phyloP scores from a whole-genome alignment of 2,797 vertebrate species.

The Esox masquinongy region DNA sequence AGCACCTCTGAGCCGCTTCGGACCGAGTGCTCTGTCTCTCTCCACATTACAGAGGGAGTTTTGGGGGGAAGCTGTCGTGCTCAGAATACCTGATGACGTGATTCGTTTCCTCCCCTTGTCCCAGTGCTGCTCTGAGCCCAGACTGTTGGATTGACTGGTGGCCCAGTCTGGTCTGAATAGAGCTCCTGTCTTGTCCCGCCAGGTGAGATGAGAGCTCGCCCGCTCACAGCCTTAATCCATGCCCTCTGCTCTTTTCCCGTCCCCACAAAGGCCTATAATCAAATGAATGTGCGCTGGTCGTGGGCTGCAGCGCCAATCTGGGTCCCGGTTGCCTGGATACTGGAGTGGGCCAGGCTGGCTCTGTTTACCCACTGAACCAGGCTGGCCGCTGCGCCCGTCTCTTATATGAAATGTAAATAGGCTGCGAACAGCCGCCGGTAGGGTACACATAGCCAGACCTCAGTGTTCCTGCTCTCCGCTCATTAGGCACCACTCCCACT shows the following conservation, averaged over 20 bases:
- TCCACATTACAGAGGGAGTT: slow-evolving; percentile 55
- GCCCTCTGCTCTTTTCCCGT: slow-evolving; percentile 18
- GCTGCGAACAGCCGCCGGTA: slow-evolving; percentile 15
- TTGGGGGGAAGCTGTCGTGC: slow-evolving; percentile 63
- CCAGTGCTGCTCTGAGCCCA: slow-evolving; percentile 13
- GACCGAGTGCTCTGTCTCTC: slow-evolving; percentile 32
- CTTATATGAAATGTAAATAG: slow-evolving; percentile 51
- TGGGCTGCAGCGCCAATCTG: slow-evolving; percentile 71
- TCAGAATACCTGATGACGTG: slow-evolving; percentile 68
- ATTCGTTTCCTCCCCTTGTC: slow-evolving; percentile 70
- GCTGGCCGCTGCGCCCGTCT: slow-evolving; percentile 19
- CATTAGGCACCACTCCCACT: slow-evolving; percentile 15
- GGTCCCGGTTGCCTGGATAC: slow-evolving; percentile 83
- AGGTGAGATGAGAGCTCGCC: not conserved
- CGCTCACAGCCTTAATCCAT: slow-evolving; percentile 27
- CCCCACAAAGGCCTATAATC: not conserved
- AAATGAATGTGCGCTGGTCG: slow-evolving; percentile 66
- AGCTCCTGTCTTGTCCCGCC: not conserved
- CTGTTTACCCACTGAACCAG: slow-evolving; percentile 81
- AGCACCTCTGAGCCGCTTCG: slow-evolving; percentile 66
- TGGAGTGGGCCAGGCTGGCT: slow-evolving; percentile 60
- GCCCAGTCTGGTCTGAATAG: not conserved
- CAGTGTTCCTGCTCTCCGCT: slow-evolving; percentile 11
- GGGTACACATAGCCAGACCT: slow-evolving; percentile 15
- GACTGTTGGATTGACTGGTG: not conserved